Base-by-base conservation (phyloP, 2,888 invertebrate genomes). In the Hydraecia micacea region DNA sequence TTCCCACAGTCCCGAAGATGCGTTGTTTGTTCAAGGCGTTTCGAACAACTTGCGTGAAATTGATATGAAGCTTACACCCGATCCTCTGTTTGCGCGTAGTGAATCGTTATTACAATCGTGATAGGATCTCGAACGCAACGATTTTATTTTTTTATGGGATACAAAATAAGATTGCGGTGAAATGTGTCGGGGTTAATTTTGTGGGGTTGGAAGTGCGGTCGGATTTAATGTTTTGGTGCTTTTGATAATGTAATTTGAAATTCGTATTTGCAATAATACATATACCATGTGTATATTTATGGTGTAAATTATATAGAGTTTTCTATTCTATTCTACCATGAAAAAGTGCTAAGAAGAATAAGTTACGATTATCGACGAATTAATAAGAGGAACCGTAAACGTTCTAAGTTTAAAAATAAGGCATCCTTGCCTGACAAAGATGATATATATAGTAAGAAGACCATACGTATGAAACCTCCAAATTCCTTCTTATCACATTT, bases 41-140 rank as follows among this genome's bases (percentile, higher is more conserved):
- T 92, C 93, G 92, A 93, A 80, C 87, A 94, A 94, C 92, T 94
- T 93, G 91, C 92, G 92, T 93, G 95, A 95, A 95, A 95, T 95
- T 95, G 96, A 95, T 96, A 95, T 93, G 91, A 90, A 86, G 91
- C 90, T 89, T 87, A 90, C 91, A 92, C 91, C 92, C 89, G 92
- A 91, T 90, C 90, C 90, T 91, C 86, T 93, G 92, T 94, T 94
- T 94, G 91, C 88, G 88, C 87, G 88, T 90, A 91, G 91, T 90
- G 91, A 92, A 91, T 91, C 89, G 90, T 90, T 93, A 92, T 93
- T 91, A 91, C 91, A 91, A 90, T 89, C 86, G 87, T 87, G 90
- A 90, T 93, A 87, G 83, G 86, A 86, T 88, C 87, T 81, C 82
- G 79, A 79, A 75, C 69, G 65, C 80, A 85, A 83, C 79, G 85